Evolutionary conservation across 2,113 vertebrate species (phyloP).

Genomic region (Eleginops maclovinus): DNA sequence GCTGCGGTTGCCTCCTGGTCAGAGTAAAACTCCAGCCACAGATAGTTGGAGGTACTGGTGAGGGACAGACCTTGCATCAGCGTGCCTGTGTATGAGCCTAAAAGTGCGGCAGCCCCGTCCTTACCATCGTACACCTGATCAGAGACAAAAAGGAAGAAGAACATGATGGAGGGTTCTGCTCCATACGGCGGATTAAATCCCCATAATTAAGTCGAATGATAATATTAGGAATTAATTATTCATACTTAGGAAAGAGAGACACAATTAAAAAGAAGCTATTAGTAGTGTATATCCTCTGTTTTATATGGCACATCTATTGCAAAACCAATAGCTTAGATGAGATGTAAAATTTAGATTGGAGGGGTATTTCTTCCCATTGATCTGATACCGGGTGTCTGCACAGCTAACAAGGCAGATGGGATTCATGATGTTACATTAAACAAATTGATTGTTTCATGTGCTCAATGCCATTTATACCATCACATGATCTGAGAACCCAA

Average conservation of each 20-base stretch:
- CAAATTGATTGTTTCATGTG: neutral
- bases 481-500: neutral
- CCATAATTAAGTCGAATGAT: conserved; percentile 1
- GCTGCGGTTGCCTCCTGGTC: conserved; percentile 90
- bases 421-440: too few relatives aligned
- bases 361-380: conserved; percentile 24
- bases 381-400: conserved; percentile 7
- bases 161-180: neutral
- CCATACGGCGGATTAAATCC: neutral
- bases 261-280: conserved; percentile 35
- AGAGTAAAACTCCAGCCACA: conserved; percentile 97
- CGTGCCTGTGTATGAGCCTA: conserved; percentile 90
- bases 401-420: conserved; percentile 1
- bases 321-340: conserved; percentile 40
- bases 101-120: conserved; percentile 89
- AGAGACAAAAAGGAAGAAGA: conserved; percentile 23
- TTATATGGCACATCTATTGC: conserved; percentile 33
- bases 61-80: conserved; percentile 90
- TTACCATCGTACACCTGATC: conserved; percentile 94
- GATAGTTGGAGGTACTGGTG: conserved; percentile 94
- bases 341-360: conserved; percentile 23
- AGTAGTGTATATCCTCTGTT: conserved; percentile 19
- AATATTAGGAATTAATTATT: conserved; percentile 52
- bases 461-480: neutral
- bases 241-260: conserved; percentile 14